A percentile compares a stretch with the other conserved stretches of the same genome.
Evolutionary conservation across 2,113 vertebrate species (phyloP).

Genomic region (Cariama cristata): DNA sequence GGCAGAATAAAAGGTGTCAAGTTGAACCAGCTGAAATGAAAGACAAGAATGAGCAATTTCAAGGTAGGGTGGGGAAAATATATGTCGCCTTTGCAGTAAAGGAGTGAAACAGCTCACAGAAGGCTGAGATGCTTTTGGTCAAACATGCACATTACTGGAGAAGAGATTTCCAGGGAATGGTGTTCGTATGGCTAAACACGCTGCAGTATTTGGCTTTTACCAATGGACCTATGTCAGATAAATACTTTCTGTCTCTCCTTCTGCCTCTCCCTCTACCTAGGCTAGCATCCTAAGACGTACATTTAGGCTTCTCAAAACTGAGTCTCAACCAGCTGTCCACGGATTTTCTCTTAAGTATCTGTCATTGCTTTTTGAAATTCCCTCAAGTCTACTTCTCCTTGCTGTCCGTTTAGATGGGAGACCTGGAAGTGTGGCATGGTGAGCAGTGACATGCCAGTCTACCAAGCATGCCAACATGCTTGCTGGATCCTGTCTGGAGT

Average conservation of each 20-base stretch:
- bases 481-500: neutral
- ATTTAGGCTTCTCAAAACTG: neutral
- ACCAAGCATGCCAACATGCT: fast-evolving
- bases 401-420: neutral
- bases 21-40: neutral
- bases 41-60: neutral
- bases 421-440: neutral
- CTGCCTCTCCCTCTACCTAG: neutral
- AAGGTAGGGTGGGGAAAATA: neutral
- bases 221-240: neutral
- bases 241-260: neutral
- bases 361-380: neutral
- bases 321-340: neutral
- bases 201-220: neutral
- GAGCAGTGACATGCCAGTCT: neutral
- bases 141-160: neutral
- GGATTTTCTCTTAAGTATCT: neutral
- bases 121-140: neutral
- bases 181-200: neutral
- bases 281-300: neutral
- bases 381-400: neutral
- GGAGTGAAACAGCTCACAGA: neutral
- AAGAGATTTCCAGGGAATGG: neutral
- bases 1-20: neutral
- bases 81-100: neutral